Evolutionary conservation across 2,113 vertebrate species (phyloP).

Genomic region (Serinus canaria): DNA sequence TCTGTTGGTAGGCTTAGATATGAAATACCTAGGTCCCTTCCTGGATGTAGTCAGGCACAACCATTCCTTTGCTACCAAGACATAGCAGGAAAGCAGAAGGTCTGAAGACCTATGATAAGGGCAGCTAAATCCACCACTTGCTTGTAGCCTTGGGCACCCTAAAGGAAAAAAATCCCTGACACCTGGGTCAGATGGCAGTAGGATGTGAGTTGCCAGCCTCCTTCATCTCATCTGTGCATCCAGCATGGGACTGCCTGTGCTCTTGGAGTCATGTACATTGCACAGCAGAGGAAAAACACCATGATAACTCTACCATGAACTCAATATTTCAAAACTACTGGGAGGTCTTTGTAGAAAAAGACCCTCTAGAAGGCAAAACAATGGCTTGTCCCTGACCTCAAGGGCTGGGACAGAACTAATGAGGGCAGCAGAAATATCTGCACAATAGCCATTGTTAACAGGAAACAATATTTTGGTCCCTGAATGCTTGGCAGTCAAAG

Average conservation of each 20-base stretch:
- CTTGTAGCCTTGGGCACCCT: neutral
- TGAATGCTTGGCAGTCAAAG: neutral
- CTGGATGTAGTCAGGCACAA: no score
- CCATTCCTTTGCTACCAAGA: neutral
- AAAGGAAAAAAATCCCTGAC: neutral
- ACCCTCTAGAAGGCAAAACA: neutral
- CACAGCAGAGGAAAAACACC: neutral
- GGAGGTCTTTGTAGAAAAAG: neutral
- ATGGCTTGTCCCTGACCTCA: neutral
- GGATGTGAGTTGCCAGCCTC: neutral
- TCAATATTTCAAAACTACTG: neutral
- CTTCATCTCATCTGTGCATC: neutral
- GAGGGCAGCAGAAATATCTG: neutral
- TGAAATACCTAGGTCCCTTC: neutral
- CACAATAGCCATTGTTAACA: neutral
- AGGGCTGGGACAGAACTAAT: neutral
- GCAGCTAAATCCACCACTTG: neutral
- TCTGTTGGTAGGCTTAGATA: neutral
- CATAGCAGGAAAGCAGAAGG: neutral
- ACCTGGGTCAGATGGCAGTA: neutral
- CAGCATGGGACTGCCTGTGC: neutral
- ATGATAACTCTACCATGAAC: neutral
- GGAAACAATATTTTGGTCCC: neutral
- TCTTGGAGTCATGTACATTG: accelerated
- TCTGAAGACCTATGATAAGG: neutral